These are phyloP conservation scores for Microhierax caerulescens DNA, from an alignment of 2,797 vertebrate species.

Conservation along the genomic window DNA sequence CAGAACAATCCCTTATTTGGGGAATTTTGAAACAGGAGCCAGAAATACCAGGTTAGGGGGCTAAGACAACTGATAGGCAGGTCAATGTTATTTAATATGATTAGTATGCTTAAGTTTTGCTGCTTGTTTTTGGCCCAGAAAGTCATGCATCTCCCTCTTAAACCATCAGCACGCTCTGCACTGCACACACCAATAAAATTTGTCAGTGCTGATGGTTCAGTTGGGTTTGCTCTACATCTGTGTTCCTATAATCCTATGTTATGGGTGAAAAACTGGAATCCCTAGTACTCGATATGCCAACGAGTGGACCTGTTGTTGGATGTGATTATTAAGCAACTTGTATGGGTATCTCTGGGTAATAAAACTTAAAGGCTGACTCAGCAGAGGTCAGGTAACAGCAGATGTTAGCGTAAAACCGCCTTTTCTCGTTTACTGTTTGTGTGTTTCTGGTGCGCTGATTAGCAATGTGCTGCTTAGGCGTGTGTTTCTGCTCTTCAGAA, in stretches of 20 bases:
- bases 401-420: background rate
- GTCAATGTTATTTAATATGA: background rate
- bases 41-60: background rate
- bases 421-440: background rate
- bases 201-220: background rate
- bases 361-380: background rate
- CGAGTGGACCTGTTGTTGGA: background rate
- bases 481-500: background rate
- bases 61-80: background rate
- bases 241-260: background rate
- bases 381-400: background rate
- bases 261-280: background rate
- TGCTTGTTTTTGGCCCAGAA: background rate
- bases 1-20: background rate
- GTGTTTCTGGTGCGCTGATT: background rate
- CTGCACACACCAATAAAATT: background rate
- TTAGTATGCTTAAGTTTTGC: background rate
- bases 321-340: background rate
- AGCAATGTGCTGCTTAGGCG: background rate
- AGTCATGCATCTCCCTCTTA: background rate
- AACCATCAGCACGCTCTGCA: background rate
- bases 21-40: background rate
- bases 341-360: background rate
- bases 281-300: accelerated
- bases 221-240: background rate